Conservation (phyloP, 23 tunicate genomes). For the Halocynthia aurantium region DNA sequence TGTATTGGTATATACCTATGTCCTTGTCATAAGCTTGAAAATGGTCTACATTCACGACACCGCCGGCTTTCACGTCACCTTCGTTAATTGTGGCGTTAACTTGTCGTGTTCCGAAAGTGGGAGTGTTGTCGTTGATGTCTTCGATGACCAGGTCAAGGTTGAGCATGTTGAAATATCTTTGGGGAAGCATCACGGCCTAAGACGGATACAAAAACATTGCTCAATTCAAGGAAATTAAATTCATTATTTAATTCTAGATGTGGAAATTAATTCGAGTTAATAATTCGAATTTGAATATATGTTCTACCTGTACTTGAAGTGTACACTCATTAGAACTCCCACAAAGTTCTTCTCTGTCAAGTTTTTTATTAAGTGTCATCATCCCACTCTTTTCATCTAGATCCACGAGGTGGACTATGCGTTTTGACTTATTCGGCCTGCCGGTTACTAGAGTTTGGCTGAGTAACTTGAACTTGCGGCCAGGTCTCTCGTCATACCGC, state of each 20-base stretch:
- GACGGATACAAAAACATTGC: background rate
- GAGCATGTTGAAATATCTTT: conserved; percentile 28
- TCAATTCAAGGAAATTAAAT: background rate
- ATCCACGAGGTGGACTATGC: background rate
- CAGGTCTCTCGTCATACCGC: conserved; percentile 2
- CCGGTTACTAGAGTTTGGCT: conserved; percentile 48
- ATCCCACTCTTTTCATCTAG: conserved; percentile 30
- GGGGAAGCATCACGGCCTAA: conserved; percentile 26
- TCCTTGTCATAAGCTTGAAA: conserved; percentile 46
- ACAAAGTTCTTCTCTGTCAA: conserved; percentile 66
- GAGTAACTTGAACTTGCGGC: conserved; percentile 43
- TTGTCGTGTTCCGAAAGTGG: conserved; percentile 17
- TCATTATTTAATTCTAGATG: conserved; percentile 1
- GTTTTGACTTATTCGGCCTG: background rate
- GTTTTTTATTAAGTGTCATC: conserved; percentile 14
- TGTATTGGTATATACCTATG: conserved; percentile 22
- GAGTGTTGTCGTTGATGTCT: conserved; percentile 76
- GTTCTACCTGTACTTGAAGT: conserved; percentile 36
- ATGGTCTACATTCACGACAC: conserved; percentile 35
- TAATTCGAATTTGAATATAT: background rate
- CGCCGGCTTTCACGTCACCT: conserved; percentile 16
- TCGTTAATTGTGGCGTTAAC: conserved; percentile 31
- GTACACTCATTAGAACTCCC: conserved; percentile 26
- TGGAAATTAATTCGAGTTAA: background rate
- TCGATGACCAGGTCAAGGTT: conserved; percentile 56